Base-by-base conservation (phyloP, 1,140 invertebrate species). In the Scylla paramamosain region DNA sequence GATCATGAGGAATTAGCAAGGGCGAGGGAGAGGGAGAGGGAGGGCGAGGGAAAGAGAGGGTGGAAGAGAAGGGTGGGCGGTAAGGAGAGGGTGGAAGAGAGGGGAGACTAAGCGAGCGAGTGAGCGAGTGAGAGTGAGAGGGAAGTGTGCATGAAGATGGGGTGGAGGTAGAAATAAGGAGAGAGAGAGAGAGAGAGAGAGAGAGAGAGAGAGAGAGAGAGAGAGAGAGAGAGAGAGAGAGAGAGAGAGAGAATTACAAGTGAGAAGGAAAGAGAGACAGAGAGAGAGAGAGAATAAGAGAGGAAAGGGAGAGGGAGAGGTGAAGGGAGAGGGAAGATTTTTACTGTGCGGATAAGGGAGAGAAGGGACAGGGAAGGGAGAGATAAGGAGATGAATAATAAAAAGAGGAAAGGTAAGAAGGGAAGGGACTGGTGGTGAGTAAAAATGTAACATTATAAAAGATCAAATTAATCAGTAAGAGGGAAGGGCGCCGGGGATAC, bases 21-120 rank as follows among this genome's bases (percentile, higher is more conserved):
- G 25, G 67, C 4, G 25, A n/a, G 67, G 6, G 67, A 25, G 67
- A n/a, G 25, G 25, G 67, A 77, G 25, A n/a, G 67, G 67, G 67
- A 20, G 67, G 67, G 20, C 20, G 67, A 77, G 16, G 52, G 52
- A 20, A 59, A 20, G 52, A 20, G 52, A 14, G 16, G 52, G 52
- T 12, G 52, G 52, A 20, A 20, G 16, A 59, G 10, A 25, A 32
- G 83, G n/a, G 83, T 20, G 10, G 83, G 10, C 16, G 83, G 31
- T 28, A 84, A 32, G 31, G 83, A 84, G 83, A 84, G 83, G 31
- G 83, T 39, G 86, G 20, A 45, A 88, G 86, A 88, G 86, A 88
- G 86, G 45, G 31, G 28, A 28, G n/a, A n/a, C 28, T 32, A 25
- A 28, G 28, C 20, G 28, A 25, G 28, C 20, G 77, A 28, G 28